Percentiles rank a stretch among this genome's conserved stretches.
Conservation (phyloP, 2,797 vertebrate genomes). For the Sciaenops ocellatus region DNA sequence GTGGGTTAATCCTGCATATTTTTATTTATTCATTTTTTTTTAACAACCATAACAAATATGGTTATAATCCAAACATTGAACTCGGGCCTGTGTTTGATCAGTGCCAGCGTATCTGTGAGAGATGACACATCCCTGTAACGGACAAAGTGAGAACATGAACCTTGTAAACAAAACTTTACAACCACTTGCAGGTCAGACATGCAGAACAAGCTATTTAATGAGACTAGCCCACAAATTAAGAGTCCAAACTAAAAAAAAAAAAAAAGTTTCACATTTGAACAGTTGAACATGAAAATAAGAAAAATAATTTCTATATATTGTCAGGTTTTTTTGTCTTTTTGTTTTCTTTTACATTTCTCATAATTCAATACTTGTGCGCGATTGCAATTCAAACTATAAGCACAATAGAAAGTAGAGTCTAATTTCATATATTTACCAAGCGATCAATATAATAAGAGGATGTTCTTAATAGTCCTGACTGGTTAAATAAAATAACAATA, state of each 20-base stretch:
- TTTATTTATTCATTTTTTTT: background rate
- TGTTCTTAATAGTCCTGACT: conserved; percentile 54
- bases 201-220: conserved; percentile 85
- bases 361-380: conserved; percentile 66
- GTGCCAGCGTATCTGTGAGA: conserved; percentile 56
- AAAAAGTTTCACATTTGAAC: conserved; percentile 86
- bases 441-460: conserved; percentile 47
- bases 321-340: conserved; percentile 29
- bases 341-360: conserved; percentile 66
- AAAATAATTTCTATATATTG: conserved; percentile 79
- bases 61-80: conserved; percentile 42
- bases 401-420: conserved; percentile 64
- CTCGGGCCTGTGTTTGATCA: conserved; percentile 57
- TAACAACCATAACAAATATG: conserved; percentile 37
- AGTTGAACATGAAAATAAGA: conserved; percentile 84
- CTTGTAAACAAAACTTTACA: conserved; percentile 77
- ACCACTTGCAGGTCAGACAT: conserved; percentile 89
- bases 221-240: conserved; percentile 76
- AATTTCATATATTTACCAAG: conserved; percentile 61
- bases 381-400: conserved; percentile 64
- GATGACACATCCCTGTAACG: conserved; percentile 59
- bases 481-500: conserved; percentile 77
- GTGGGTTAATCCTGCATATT: conserved; percentile 47
- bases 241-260: conserved; percentile 68
- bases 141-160: conserved; percentile 65